Evolutionary conservation across 2,113 vertebrate genomes (phyloP).

Genomic region (Trichechus manatus): DNA sequence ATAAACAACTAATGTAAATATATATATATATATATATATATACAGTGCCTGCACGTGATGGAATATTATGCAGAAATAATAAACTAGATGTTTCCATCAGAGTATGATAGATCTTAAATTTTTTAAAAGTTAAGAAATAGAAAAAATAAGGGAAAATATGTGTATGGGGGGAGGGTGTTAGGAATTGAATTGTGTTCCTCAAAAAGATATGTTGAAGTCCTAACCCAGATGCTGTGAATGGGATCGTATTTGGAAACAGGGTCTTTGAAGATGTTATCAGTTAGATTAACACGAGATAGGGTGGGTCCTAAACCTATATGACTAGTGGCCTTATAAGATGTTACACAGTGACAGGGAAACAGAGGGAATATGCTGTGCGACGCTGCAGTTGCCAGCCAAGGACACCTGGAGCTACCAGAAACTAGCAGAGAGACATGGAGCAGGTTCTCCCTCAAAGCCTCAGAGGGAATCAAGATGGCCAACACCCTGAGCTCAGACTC

Average conservation of each 20-base stretch:
- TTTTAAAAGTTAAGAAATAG: not conserved
- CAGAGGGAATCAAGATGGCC: too few species aligned
- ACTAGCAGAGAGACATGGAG: too few species aligned
- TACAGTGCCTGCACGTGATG: not conserved
- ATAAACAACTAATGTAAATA: not conserved
- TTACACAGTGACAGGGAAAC: not conserved
- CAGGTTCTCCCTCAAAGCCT: too few species aligned
- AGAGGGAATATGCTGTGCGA: too few species aligned
- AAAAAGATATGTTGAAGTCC: not conserved
- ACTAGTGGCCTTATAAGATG: not conserved
- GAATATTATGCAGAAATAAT: not conserved
- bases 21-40: too few species aligned
- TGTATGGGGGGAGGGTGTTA: not conserved
- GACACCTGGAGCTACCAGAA: too few species aligned
- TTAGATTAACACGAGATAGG: not conserved
- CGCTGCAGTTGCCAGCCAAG: too few species aligned
- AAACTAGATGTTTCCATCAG: not conserved
- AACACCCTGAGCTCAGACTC: too few species aligned
- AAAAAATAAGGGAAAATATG: not conserved
- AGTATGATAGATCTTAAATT: not conserved
- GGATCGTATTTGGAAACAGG: not conserved
- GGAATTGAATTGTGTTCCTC: not conserved
- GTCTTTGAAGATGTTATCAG: not conserved
- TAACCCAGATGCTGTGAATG: not conserved
- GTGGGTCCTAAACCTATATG: not conserved